Percentiles rank a stretch among this genome's conserved stretches.
phyloP scores from a whole-genome alignment of 2,797 vertebrate genomes.

The Columba guinea region DNA sequence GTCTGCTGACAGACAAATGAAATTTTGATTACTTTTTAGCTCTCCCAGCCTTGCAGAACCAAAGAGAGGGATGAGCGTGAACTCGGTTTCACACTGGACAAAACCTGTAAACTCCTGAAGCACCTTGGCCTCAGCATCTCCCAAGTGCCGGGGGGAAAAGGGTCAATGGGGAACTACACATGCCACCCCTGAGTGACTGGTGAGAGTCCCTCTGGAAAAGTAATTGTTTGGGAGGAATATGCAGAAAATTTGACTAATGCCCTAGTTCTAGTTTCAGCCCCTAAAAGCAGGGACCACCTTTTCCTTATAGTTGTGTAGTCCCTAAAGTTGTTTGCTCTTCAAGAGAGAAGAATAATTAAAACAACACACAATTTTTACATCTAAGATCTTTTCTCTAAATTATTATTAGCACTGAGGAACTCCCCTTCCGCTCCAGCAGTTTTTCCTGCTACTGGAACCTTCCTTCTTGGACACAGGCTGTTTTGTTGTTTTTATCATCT shows the following conservation, averaged over 20 bases:
- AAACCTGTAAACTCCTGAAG: not conserved
- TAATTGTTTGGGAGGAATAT: not conserved
- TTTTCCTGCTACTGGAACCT: not conserved
- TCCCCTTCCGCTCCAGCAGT: not conserved
- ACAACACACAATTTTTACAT: not conserved
- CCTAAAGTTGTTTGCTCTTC: not conserved
- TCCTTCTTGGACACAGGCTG: not conserved
- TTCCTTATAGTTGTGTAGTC: not conserved
- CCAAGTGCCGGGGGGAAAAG: not conserved
- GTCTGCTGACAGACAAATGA: slow-evolving; percentile 13
- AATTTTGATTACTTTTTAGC: not conserved
- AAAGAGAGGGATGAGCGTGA: not conserved
- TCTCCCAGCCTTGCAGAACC: not conserved
- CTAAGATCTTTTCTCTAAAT: not conserved
- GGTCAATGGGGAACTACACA: not conserved
- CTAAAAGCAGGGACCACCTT: not conserved
- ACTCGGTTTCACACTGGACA: not conserved
- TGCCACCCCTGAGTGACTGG: not conserved
- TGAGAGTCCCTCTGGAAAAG: not conserved
- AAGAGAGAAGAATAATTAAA: not conserved
- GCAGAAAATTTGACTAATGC: not conserved
- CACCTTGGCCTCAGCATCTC: not conserved
- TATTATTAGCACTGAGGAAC: not conserved
- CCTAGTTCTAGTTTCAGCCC: not conserved
- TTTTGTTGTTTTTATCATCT: slow-evolving; percentile 46